Evolutionary conservation across 1,140 invertebrate genomes (phyloP).

Genomic region (Drosophila novamexicana): DNA sequence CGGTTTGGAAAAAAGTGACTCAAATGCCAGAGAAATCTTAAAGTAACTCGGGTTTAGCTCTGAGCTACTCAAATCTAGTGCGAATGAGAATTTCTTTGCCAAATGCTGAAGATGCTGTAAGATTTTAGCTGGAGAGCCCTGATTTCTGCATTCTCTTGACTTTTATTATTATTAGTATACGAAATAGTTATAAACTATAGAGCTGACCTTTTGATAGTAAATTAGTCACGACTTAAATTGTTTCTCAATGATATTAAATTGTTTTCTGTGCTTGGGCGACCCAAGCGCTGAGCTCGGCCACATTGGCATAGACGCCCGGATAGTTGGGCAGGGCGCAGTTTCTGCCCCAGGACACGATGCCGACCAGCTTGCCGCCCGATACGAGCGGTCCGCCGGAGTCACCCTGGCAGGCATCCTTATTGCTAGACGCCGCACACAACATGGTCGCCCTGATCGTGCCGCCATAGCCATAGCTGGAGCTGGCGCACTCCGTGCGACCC

Average conservation of each 20-base stretch:
- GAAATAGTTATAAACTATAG: neutral
- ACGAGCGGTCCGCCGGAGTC: constrained; percentile 78
- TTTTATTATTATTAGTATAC: neutral
- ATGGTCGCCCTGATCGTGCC: constrained; percentile 48
- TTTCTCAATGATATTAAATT: neutral
- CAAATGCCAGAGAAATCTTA: too few relatives aligned
- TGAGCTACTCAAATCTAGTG: too few relatives aligned
- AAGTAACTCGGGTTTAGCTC: too few relatives aligned
- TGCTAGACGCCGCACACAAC: constrained; percentile 60
- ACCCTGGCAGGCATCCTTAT: constrained; percentile 73
- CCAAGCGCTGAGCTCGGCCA: constrained; percentile 53
- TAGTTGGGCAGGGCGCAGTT: constrained; percentile 51
- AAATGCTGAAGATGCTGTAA: too few relatives aligned
- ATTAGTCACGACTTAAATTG: too few relatives aligned
- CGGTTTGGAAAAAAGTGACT: too few relatives aligned
- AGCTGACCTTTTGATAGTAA: neutral
- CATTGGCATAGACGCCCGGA: constrained; percentile 54
- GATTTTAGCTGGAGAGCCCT: too few relatives aligned
- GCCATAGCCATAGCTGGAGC: constrained; percentile 62
- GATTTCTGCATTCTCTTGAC: neutral
- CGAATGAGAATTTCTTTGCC: too few relatives aligned
- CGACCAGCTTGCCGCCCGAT: constrained; percentile 57
- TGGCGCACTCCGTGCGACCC: constrained; percentile 37
- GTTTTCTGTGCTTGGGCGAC: constrained; percentile 2
- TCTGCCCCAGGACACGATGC: constrained; percentile 63